Evolutionary conservation across 2,888 invertebrate genomes (phyloP).

Genomic region (Cephus runcator): DNA sequence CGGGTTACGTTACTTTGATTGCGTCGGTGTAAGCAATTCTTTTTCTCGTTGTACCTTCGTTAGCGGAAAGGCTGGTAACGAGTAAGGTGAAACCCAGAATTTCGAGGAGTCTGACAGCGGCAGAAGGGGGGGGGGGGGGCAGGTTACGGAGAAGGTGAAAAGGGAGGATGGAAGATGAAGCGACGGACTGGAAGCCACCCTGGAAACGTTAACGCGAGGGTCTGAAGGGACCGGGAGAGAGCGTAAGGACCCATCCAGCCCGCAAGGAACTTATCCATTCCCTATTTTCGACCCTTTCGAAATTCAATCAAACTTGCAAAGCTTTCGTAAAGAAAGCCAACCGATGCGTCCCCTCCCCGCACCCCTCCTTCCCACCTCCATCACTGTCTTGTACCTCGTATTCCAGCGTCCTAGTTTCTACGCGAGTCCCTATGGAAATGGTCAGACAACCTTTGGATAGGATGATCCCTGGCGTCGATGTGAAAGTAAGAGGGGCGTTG

Average conservation of each 20-base stretch:
- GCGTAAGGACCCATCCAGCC: not conserved
- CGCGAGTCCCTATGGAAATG: not conserved
- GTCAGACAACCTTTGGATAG: not conserved
- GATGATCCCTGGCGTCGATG: not conserved
- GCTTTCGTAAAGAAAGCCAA: conserved; percentile 31
- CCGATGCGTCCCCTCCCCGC: not conserved
- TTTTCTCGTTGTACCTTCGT: not conserved
- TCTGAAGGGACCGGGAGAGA: not conserved
- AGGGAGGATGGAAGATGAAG: not conserved
- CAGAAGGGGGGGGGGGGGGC: not conserved
- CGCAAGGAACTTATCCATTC: conserved; percentile 2
- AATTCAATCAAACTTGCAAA: conserved; percentile 56
- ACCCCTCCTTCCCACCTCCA: not conserved
- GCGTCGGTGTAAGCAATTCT: not conserved
- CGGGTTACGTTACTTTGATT: not conserved
- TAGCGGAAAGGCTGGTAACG: not conserved
- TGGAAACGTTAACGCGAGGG: not conserved
- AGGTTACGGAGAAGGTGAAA: not conserved
- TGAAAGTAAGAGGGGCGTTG: not conserved
- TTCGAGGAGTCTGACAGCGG: not conserved
- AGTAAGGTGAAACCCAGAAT: not conserved
- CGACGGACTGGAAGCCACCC: not conserved
- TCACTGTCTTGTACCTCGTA: not conserved
- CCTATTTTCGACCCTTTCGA: conserved; percentile 15
- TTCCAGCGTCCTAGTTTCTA: not conserved